A percentile compares a stretch with the other conserved stretches of the same genome.
Conservation (phyloP, 2,888 invertebrate species). For the Fabriciana adippe region DNA sequence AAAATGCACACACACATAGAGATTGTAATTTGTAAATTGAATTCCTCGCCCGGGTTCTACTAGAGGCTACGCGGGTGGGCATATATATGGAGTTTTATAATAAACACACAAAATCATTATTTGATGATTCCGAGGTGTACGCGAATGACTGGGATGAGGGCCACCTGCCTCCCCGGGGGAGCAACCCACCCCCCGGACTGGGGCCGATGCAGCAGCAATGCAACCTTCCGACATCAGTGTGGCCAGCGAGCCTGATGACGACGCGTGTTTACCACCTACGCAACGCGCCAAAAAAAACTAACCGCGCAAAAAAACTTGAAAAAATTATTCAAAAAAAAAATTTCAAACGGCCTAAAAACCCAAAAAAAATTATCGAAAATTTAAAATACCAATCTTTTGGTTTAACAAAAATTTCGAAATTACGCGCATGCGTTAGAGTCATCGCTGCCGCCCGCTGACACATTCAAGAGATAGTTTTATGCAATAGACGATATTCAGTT, state of each 20-base stretch:
- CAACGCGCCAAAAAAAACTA: conserved; percentile 70
- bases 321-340: conserved; percentile 50
- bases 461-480: conserved; percentile 79
- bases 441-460: conserved; percentile 73
- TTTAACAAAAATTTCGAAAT: conserved; percentile 69
- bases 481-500: conserved; percentile 78
- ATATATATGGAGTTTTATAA: conserved; percentile 66
- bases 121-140: conserved; percentile 78
- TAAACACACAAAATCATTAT: conserved; percentile 80
- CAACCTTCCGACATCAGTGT: conserved; percentile 76
- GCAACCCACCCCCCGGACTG: conserved; percentile 55
- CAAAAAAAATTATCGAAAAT: conserved; percentile 51
- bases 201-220: conserved; percentile 69
- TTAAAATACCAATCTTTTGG: conserved; percentile 70
- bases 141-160: conserved; percentile 68
- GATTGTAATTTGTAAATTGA: conserved; percentile 49
- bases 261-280: conserved; percentile 81
- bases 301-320: conserved; percentile 54
- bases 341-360: conserved; percentile 60
- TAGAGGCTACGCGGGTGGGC: conserved; percentile 38
- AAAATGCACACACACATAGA: conserved; percentile 50
- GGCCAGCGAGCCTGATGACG: conserved; percentile 75
- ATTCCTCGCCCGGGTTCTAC: conserved; percentile 45
- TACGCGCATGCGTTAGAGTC: conserved; percentile 74
- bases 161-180: conserved; percentile 45